These are phyloP conservation scores for Xyrichtys novacula DNA, from an alignment of 2,797 vertebrate species.

Conservation along the genomic window DNA sequence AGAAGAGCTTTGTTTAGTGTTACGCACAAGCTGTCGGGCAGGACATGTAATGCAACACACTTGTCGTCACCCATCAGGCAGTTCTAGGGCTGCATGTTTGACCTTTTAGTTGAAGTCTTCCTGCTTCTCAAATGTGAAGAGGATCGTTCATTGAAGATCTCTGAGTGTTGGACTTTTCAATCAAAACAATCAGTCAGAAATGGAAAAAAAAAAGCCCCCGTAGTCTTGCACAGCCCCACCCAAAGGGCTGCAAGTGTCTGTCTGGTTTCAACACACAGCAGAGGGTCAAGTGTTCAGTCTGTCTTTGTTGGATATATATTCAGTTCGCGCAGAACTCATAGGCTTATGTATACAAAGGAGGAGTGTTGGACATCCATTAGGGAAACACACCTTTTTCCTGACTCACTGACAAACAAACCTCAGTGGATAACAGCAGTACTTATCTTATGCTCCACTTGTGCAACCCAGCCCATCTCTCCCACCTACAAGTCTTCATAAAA, in stretches of 20 bases:
- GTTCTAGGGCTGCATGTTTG: not conserved
- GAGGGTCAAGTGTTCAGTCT: not conserved
- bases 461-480: not conserved
- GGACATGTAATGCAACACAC: not conserved
- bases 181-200: not conserved
- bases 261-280: not conserved
- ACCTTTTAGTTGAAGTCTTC: not conserved
- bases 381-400: slow-evolving; percentile 27
- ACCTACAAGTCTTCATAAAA: not conserved
- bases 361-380: slow-evolving; percentile 13
- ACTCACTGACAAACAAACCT: slow-evolving; percentile 17
- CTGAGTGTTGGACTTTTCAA: not conserved
- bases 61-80: not conserved
- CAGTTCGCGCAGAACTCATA: slow-evolving; percentile 15
- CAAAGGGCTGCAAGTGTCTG: not conserved
- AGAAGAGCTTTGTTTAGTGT: slow-evolving; percentile 24
- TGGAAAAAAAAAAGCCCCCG: not conserved
- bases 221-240: not conserved
- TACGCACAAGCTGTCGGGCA: not conserved
- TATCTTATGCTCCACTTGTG: not conserved
- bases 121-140: not conserved
- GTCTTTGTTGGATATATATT: too few relatives aligned
- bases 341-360: slow-evolving; percentile 17
- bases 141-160: not conserved
- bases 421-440: not conserved